phyloP scores from a whole-genome alignment of 2,888 invertebrate species.

The Orchestes rusci region DNA sequence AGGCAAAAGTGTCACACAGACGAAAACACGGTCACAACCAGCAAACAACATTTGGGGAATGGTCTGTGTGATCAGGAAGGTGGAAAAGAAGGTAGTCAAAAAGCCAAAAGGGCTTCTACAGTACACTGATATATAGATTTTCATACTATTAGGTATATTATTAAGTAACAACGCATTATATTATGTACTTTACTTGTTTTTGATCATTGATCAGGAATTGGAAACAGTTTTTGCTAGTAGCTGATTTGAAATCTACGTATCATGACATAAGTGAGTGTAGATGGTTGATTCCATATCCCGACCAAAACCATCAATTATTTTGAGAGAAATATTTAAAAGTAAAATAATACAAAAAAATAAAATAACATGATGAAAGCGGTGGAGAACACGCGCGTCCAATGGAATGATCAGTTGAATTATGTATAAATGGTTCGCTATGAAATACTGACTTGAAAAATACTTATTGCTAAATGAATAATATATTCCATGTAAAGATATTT shows the following conservation, averaged over 20 bases:
- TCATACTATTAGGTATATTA: conserved; percentile 22
- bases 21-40: conserved; percentile 41
- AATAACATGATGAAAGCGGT: conserved; percentile 12
- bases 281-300: too few species aligned
- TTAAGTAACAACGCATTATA: conserved; percentile 24
- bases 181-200: conserved; percentile 22
- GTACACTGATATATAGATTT: conserved; percentile 31
- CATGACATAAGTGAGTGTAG: too few species aligned
- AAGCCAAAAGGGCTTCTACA: conserved; percentile 33
- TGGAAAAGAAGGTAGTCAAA: too few species aligned
- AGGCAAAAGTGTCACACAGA: too few species aligned
- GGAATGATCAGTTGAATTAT: conserved; percentile 42
- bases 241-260: too few species aligned
- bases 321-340: too few species aligned
- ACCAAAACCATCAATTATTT: too few species aligned
- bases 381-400: conserved; percentile 20
- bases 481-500: conserved; percentile 27
- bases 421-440: conserved; percentile 41
- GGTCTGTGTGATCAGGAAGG: conserved; percentile 35
- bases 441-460: conserved; percentile 46
- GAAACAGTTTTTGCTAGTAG: too few species aligned
- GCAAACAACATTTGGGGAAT: conserved; percentile 36
- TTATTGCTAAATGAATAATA: conserved; percentile 49
- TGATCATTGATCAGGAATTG: too few species aligned
- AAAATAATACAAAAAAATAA: conserved; percentile 28